Conservation (phyloP, 2,888 invertebrate species). For the Bellardia bayeri region DNA sequence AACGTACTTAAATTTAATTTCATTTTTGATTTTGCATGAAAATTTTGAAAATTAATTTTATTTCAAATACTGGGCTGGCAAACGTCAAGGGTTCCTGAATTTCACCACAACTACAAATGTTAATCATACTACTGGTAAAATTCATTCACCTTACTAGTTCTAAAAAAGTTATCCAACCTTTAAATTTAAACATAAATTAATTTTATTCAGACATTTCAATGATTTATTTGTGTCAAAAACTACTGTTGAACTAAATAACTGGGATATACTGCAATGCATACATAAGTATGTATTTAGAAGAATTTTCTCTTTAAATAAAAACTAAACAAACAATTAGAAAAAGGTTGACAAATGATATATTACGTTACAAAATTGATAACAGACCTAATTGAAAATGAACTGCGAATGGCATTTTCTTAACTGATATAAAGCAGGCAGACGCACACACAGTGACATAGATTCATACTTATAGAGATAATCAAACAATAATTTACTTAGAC, state of each 20-base stretch:
- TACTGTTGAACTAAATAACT: constrained; percentile 28
- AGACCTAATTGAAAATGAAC: constrained; percentile 56
- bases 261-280: background rate
- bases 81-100: background rate
- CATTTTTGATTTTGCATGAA: background rate
- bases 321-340: constrained; percentile 10
- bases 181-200: constrained; percentile 65
- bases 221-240: constrained; percentile 69
- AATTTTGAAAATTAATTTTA: background rate
- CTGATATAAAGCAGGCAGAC: background rate
- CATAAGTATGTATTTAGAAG: background rate
- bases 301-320: background rate
- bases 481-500: background rate
- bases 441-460: too few species aligned
- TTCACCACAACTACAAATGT: background rate
- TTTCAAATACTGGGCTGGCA: background rate
- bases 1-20: too few species aligned
- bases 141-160: background rate
- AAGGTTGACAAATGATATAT: constrained; percentile 71
- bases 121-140: background rate
- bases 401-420: constrained; percentile 40
- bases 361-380: constrained; percentile 61
- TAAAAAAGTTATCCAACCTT: constrained; percentile 58
- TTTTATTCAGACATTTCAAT: constrained; percentile 58
- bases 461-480: background rate